These are phyloP conservation scores for Parnassius glacialis DNA, from an alignment of 2,888 invertebrate genomes.

Conservation along the genomic window DNA sequence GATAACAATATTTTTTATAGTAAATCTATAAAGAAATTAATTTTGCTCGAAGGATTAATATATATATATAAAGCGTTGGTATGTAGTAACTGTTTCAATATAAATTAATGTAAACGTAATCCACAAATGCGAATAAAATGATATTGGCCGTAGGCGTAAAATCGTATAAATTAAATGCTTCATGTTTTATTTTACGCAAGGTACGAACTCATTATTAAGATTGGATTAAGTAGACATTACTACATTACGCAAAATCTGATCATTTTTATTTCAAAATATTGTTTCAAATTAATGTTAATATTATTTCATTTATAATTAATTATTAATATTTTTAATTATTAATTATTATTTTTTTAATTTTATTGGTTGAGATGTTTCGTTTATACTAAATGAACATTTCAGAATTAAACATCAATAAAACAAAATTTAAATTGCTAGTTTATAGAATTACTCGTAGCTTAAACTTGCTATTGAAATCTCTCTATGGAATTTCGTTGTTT, in stretches of 20 bases:
- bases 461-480: no score
- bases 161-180: conserved; percentile 42
- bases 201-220: conserved; percentile 37
- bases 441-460: no score
- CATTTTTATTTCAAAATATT: conserved; percentile 13
- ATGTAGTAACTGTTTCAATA: conserved; percentile 14
- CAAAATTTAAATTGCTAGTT: no score
- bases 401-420: no score
- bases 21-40: no score
- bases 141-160: conserved; percentile 43
- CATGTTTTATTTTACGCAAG: conserved; percentile 38
- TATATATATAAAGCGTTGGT: conserved; percentile 1
- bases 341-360: no score
- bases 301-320: conserved; percentile 5
- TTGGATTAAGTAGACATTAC: conserved; percentile 15
- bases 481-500: no score
- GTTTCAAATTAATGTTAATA: conserved; percentile 10
- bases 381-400: no score
- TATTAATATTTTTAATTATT: no score
- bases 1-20: no score
- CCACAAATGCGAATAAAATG: conserved; percentile 29
- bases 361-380: no score
- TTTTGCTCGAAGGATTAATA: not conserved
- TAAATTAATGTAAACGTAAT: conserved; percentile 22
- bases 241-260: conserved; percentile 31